Conservation (phyloP, 1,140 invertebrate species). For the Sipha flava region DNA sequence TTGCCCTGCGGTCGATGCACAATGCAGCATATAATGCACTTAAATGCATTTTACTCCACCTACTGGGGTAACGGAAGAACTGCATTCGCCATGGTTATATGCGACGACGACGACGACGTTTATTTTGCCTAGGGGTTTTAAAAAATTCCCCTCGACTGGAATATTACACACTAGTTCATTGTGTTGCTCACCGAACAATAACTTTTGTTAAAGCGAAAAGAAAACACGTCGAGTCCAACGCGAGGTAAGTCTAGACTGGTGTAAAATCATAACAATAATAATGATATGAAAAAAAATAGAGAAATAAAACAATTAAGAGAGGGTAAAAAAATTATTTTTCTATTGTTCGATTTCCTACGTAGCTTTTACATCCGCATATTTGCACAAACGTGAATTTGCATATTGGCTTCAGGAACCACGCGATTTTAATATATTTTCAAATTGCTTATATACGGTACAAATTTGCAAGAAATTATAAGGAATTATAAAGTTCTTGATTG, state of each 20-base stretch:
- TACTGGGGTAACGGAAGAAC: neutral
- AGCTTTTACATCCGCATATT: neutral
- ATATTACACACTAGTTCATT: constrained; percentile 12
- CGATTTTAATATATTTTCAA: neutral
- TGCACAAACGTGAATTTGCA: neutral
- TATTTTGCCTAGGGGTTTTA: constrained; percentile 10
- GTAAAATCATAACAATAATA: constrained; percentile 19
- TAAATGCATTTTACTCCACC: neutral
- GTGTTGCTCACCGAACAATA: neutral
- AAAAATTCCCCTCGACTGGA: neutral
- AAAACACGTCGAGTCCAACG: constrained; percentile 12
- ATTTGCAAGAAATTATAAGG: too few species aligned
- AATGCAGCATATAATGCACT: constrained; percentile 19
- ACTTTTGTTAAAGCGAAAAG: constrained; percentile 14
- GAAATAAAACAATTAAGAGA: constrained; percentile 18
- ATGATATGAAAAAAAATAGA: constrained; percentile 11
- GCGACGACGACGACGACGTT: neutral
- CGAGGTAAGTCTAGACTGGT: constrained; percentile 22
- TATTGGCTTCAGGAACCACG: neutral
- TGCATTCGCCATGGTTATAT: neutral
- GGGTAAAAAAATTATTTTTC: neutral
- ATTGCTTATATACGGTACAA: too few species aligned
- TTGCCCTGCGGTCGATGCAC: neutral
- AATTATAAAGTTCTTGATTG: too few species aligned
- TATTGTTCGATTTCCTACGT: constrained; percentile 12